phyloP scores from a whole-genome alignment of 2,797 vertebrate species.

The Mormyrus proboscirostris region DNA sequence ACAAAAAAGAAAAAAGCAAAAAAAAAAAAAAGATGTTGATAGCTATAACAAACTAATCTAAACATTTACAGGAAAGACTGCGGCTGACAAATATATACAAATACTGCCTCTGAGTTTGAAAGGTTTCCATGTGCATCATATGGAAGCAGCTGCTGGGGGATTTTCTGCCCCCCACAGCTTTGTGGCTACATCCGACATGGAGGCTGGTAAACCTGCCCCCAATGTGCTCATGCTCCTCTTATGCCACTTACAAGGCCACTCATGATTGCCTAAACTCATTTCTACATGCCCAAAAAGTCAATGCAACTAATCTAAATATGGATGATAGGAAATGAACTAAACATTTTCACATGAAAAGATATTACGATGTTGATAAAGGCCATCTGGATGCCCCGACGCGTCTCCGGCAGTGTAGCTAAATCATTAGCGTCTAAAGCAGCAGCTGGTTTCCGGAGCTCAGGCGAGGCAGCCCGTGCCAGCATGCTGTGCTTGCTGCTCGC shows the following conservation, averaged over 20 bases:
- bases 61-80: neutral
- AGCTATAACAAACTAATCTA: neutral
- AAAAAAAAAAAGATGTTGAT: neutral
- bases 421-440: neutral
- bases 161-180: no score
- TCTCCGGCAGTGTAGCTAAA: neutral
- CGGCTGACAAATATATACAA: neutral
- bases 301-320: neutral
- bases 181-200: neutral
- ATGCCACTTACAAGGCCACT: neutral
- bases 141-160: neutral
- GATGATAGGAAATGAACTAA: neutral
- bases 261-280: neutral
- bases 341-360: neutral
- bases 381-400: neutral
- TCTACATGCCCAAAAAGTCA: neutral
- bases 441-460: neutral
- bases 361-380: neutral
- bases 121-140: neutral
- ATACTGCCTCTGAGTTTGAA: neutral
- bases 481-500: neutral
- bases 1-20: neutral
- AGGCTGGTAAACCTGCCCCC: neutral
- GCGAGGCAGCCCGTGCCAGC: neutral
- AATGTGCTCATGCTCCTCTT: neutral